Conservation (phyloP, 2,797 vertebrate genomes). For the Phataginus tricuspis region DNA sequence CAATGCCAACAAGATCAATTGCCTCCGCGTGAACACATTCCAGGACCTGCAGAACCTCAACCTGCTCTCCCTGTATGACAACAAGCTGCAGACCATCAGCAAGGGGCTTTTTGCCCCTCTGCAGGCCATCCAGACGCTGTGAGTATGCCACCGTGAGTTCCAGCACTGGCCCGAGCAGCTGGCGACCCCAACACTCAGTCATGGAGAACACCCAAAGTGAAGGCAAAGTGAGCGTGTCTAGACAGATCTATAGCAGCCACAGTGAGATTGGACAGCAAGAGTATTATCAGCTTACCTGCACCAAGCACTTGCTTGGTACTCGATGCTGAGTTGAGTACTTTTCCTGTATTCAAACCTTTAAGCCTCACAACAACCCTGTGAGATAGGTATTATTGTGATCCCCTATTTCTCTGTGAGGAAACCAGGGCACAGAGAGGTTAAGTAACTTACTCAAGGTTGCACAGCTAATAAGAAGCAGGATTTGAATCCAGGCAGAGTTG, state of each 20-base stretch:
- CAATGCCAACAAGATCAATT: conserved; percentile 99
- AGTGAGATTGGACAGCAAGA: too few relatives aligned
- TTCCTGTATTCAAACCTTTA: background rate
- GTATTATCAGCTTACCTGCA: background rate
- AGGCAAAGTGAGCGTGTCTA: fast-evolving
- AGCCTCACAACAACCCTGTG: background rate
- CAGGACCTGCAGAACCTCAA: conserved; percentile 98
- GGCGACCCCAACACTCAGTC: background rate
- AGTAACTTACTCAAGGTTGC: background rate
- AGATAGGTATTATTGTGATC: background rate
- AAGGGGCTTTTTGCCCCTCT: conserved; percentile 97
- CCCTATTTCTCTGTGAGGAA: background rate
- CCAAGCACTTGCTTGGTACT: fast-evolving
- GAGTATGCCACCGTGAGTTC: conserved; percentile 82
- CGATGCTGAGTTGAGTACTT: fast-evolving
- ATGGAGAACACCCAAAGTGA: too few relatives aligned
- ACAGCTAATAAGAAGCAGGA: background rate
- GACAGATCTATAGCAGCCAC: background rate
- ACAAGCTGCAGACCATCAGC: conserved; percentile 98
- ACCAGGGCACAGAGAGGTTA: background rate
- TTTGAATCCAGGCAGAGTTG: background rate
- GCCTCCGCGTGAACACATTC: conserved; percentile 97
- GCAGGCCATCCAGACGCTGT: conserved; percentile 98
- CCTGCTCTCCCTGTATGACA: conserved; percentile 97
- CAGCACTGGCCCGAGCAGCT: background rate